Evolutionary conservation across 2,888 invertebrate genomes (phyloP).

Genomic region (Tortricodes alternella): DNA sequence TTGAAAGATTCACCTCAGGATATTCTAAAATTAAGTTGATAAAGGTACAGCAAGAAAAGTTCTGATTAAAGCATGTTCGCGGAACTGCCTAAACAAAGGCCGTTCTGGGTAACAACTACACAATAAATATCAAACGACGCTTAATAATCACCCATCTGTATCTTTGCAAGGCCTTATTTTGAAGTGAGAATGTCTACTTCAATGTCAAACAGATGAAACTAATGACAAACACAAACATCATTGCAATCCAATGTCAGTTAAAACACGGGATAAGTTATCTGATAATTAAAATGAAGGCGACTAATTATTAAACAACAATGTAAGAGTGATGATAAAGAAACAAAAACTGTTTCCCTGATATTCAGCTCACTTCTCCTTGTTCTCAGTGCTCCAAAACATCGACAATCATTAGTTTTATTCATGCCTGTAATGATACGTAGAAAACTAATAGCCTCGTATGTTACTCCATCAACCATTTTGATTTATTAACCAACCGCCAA

Average conservation of each 20-base stretch:
- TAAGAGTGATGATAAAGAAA: background rate
- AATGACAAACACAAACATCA: conserved; percentile 52
- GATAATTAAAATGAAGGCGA: conserved; percentile 20
- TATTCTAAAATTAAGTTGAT: too few relatives aligned
- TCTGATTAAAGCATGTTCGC: too few relatives aligned
- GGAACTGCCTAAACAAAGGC: background rate
- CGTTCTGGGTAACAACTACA: conserved; percentile 35
- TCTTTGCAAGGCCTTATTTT: conserved; percentile 52
- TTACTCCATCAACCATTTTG: conserved; percentile 49
- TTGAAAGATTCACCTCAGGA: too few relatives aligned
- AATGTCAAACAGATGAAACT: conserved; percentile 55
- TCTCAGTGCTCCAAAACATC: background rate
- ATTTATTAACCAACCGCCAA: conserved; percentile 49
- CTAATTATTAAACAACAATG: conserved; percentile 12
- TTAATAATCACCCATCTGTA: conserved; percentile 47
- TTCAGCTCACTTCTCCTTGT: background rate
- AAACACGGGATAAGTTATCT: conserved; percentile 42
- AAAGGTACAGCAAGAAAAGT: too few relatives aligned
- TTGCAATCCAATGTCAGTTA: conserved; percentile 37
- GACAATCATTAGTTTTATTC: conserved; percentile 45
- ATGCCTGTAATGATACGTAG: conserved; percentile 37
- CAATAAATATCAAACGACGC: conserved; percentile 43
- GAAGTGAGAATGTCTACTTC: conserved; percentile 51
- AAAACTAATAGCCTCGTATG: conserved; percentile 36
- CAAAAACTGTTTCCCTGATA: background rate